phyloP scores from a whole-genome alignment of 2,113 vertebrate genomes.

The Oostethus manadensis region DNA sequence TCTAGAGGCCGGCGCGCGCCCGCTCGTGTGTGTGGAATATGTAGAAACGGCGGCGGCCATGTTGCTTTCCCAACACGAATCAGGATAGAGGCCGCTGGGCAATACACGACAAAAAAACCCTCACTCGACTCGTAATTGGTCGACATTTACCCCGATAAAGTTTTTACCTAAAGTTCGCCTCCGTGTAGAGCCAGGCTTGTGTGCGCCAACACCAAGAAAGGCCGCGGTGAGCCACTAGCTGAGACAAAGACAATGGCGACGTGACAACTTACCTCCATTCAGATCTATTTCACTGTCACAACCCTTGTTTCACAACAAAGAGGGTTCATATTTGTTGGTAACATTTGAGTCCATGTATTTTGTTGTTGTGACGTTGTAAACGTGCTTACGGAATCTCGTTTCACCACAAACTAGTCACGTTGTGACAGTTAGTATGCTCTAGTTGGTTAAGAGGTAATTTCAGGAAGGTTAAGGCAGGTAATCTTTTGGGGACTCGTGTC shows the following conservation, averaged over 20 bases:
- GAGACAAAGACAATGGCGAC: slow-evolving; percentile 45
- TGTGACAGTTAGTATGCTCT: background rate
- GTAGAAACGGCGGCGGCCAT: background rate
- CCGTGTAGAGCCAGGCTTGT: background rate
- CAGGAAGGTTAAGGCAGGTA: slow-evolving; percentile 12
- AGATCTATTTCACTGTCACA: background rate
- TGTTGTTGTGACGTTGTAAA: too few species aligned
- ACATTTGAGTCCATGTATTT: too few species aligned
- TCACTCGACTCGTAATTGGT: background rate
- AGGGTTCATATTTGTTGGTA: too few species aligned
- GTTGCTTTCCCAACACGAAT: background rate
- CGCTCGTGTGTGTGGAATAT: background rate
- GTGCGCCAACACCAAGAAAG: background rate
- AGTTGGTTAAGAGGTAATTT: background rate
- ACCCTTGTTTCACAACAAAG: too few species aligned
- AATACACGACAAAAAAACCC: background rate
- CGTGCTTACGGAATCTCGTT: background rate
- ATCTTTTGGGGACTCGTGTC: slow-evolving; percentile 24
- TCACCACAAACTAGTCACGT: background rate
- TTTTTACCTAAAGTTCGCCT: background rate
- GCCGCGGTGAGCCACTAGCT: slow-evolving; percentile 26
- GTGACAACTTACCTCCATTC: slow-evolving; percentile 17
- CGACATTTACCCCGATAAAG: background rate
- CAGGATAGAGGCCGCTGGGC: slow-evolving; percentile 33
- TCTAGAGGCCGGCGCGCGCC: slow-evolving; percentile 9